phyloP scores from a whole-genome alignment of 2,888 invertebrate species.

The Erynnis tages region DNA sequence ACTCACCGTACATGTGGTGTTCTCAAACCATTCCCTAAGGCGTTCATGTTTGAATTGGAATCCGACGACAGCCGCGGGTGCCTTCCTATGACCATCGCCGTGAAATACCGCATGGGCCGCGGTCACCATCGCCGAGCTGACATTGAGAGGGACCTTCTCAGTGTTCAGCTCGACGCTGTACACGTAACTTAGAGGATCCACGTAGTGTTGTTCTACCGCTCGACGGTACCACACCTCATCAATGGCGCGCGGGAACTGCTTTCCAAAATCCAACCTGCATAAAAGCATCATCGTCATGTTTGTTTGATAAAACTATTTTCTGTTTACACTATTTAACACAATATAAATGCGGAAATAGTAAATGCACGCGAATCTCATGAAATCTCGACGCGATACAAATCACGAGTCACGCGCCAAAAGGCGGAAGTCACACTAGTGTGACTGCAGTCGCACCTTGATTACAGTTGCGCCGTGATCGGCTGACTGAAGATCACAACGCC shows the following conservation, averaged over 20 bases:
- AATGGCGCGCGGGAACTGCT: constrained; percentile 88
- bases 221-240: constrained; percentile 95
- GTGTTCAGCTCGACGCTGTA: constrained; percentile 79
- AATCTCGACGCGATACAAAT: too few species aligned
- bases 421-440: too few species aligned
- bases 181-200: constrained; percentile 89
- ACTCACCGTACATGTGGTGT: constrained; percentile 88
- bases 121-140: constrained; percentile 88
- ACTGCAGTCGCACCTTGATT: too few species aligned
- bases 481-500: too few species aligned
- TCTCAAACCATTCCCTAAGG: constrained; percentile 88
- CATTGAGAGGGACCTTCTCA: constrained; percentile 73
- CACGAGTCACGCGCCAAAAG: too few species aligned
- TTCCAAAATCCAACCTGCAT: constrained; percentile 85
- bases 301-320: too few species aligned
- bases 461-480: too few species aligned
- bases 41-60: constrained; percentile 91
- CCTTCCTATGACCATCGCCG: constrained; percentile 79
- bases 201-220: constrained; percentile 92
- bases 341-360: too few species aligned
- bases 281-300: too few species aligned
- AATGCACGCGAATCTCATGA: too few species aligned
- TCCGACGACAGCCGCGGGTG: constrained; percentile 86
- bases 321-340: too few species aligned
- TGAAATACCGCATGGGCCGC: constrained; percentile 93